A percentile compares a stretch with the other conserved stretches of the same genome.
Evolutionary conservation across 1,140 invertebrate species (phyloP).

Genomic region (Goniozus legneri): DNA sequence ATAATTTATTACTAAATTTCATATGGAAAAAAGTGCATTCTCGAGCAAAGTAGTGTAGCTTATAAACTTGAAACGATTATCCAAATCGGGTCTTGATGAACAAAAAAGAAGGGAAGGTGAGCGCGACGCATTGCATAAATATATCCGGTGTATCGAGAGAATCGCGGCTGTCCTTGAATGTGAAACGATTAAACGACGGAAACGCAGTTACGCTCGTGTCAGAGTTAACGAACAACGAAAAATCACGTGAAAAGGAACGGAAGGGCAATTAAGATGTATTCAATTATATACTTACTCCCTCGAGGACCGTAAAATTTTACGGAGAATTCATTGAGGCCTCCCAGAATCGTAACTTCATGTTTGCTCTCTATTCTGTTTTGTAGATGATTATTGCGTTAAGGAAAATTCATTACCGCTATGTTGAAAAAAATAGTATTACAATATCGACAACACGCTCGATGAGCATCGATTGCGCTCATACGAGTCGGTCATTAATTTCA

Average conservation of each 20-base stretch:
- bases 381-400: constrained; percentile 34
- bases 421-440: neutral
- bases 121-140: constrained; percentile 24
- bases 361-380: constrained; percentile 90
- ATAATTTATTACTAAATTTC: too few relatives aligned
- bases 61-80: too few relatives aligned
- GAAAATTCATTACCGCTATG: constrained; percentile 17
- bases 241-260: too few relatives aligned
- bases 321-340: constrained; percentile 97
- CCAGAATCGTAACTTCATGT: constrained; percentile 97
- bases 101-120: constrained; percentile 13
- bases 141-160: constrained; percentile 19
- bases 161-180: constrained; percentile 19
- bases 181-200: constrained; percentile 7
- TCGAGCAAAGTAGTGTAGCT: too few relatives aligned
- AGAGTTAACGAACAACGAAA: constrained; percentile 1
- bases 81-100: neutral
- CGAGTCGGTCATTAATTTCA: too few relatives aligned
- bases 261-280: constrained; percentile 3
- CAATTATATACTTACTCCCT: constrained; percentile 72
- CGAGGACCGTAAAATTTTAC: constrained; percentile 99
- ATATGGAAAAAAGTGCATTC: too few relatives aligned
- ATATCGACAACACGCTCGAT: too few relatives aligned
- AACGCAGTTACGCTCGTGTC: neutral
- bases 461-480: too few relatives aligned